Conservation (phyloP, 2,113 vertebrate species). For the Protobothrops flavoviridis region DNA sequence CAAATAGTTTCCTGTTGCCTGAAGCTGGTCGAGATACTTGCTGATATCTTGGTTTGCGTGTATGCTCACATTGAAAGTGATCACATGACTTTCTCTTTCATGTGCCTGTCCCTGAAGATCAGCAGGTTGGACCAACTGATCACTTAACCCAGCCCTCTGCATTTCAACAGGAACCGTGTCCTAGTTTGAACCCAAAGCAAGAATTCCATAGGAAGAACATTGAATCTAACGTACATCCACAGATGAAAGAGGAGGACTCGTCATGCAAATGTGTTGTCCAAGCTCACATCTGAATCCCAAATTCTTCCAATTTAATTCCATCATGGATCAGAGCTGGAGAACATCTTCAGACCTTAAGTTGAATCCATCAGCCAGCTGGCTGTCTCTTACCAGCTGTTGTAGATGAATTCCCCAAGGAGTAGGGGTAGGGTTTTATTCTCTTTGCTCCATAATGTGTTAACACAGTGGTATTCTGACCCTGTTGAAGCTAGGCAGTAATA, state of each 20-base stretch:
- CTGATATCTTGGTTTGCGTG: not conserved
- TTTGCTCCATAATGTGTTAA: too few relatives aligned
- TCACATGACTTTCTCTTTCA: not conserved
- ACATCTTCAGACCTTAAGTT: not conserved
- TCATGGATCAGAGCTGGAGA: not conserved
- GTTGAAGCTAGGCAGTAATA: constrained; percentile 2
- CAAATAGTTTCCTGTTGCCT: not conserved
- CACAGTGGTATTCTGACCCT: constrained; percentile 1
- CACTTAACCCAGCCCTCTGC: not conserved
- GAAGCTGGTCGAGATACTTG: not conserved
- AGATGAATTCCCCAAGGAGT: not conserved
- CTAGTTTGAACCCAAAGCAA: not conserved
- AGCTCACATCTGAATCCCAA: not conserved
- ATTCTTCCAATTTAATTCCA: not conserved
- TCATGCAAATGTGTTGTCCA: not conserved
- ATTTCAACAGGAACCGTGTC: not conserved
- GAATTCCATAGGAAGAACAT: not conserved
- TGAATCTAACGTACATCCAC: not conserved
- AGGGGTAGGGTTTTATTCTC: not conserved
- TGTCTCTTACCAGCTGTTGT: not conserved
- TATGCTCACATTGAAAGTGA: not conserved
- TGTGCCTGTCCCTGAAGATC: not conserved
- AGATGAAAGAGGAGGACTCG: not conserved
- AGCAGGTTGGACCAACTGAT: not conserved
- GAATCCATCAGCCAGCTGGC: too few relatives aligned